Evolutionary conservation across 2,888 invertebrate species (phyloP).

Genomic region (Chaetogeoica ovagalla): DNA sequence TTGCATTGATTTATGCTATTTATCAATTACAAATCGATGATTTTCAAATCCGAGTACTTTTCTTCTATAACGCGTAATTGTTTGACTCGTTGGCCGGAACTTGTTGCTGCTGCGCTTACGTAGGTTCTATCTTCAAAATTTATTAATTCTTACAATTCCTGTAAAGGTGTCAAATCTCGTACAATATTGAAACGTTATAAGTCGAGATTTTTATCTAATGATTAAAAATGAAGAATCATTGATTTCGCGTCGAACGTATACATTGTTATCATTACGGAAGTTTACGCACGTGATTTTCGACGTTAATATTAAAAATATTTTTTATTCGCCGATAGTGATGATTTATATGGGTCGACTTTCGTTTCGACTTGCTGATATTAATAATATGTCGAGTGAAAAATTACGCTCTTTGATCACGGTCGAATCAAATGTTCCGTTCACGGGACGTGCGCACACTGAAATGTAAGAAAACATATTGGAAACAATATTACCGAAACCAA

Average conservation of each 20-base stretch:
- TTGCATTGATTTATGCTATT: neutral
- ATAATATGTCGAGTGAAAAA: neutral
- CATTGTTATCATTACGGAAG: too few species aligned
- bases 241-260: neutral
- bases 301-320: too few species aligned
- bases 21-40: neutral
- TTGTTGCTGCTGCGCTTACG: too few species aligned
- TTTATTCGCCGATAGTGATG: neutral
- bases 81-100: too few species aligned
- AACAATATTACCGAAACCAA: too few species aligned
- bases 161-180: neutral
- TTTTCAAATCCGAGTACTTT: neutral
- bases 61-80: too few species aligned
- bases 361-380: neutral
- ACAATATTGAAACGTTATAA: neutral
- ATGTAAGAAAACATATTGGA: too few species aligned
- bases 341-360: slow-evolving; percentile 3
- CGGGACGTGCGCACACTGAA: too few species aligned
- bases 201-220: slow-evolving; percentile 18
- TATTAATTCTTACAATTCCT: slow-evolving; percentile 12
- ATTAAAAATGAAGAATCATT: neutral
- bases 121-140: too few species aligned
- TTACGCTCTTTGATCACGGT: neutral
- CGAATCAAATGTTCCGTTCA: too few species aligned
- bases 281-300: too few species aligned